Evolutionary conservation across 2,888 invertebrate genomes (phyloP), one percentile per base, ranked within the genome.

Genomic region (Crepidodera aurea): DNA sequence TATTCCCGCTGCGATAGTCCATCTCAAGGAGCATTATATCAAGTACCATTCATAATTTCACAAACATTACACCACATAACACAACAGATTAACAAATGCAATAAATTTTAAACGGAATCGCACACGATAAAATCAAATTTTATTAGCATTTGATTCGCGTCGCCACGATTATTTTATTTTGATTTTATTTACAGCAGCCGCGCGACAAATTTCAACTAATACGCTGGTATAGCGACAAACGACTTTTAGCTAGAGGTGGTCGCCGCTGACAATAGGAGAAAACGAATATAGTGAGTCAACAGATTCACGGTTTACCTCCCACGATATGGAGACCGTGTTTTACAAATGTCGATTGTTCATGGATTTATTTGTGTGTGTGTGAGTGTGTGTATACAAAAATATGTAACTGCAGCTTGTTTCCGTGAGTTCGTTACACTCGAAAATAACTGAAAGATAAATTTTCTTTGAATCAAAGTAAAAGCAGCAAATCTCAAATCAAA

Each of bases 251-350:
- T 40, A 51, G 34, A 32, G 37, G 34, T 53, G 19, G 34, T 22
- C 8, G 16, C 4, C 13, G 50, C 44, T 60, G 34, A 56, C 61
- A 56, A 61, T 56, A 61, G 56, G 56, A 56, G 44, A 56, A 51
- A 61, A 50, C 29, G 27, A 39, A 40, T 51, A 37, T 25, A 55
- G 51, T 56, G 61, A 61, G 19, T 56, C 56, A 56, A 54, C 54
- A 54, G 54, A 54, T 54, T 56, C 56, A 51, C 34, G 56, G 27
- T 51, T 55, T 46, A 46, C 42, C 56, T 50, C 61, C 56, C 42
- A 56, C 56, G 42, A 54, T 15, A 54, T 54, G 42, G 42, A 42
- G 54, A 16, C 16, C 32, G 54, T 42, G 22, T 22, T 22, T 54
- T 54, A 42, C 54, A 22, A 54, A 54, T 54, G 18, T 54, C 40